These are phyloP conservation scores for Mantis religiosa DNA, from an alignment of 2,888 invertebrate species.

Conservation along the genomic window DNA sequence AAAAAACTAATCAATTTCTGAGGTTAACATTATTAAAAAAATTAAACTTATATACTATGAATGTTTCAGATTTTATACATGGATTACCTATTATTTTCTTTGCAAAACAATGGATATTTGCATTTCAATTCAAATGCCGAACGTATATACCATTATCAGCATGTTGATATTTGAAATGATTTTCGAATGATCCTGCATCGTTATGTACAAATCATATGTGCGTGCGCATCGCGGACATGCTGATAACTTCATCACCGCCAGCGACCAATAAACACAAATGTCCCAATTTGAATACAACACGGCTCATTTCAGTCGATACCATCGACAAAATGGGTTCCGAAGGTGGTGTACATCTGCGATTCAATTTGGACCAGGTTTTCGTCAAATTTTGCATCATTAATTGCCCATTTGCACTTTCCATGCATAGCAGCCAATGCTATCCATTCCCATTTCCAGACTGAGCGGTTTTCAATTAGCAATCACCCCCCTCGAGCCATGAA, in stretches of 20 bases:
- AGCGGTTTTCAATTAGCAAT: background rate
- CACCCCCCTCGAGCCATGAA: background rate
- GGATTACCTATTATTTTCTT: no score
- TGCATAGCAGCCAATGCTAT: background rate
- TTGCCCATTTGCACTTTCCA: background rate
- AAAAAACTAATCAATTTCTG: no score
- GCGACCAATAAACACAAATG: background rate
- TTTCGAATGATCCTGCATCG: no score
- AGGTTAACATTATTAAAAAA: no score
- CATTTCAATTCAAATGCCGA: no score
- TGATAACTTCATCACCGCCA: background rate
- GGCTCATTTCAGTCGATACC: background rate
- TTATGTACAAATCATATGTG: background rate
- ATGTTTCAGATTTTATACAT: no score
- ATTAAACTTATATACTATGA: no score
- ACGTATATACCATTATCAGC: no score
- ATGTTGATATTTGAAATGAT: no score
- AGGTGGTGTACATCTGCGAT: constrained; percentile 6
- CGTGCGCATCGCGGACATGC: background rate
- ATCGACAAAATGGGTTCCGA: background rate
- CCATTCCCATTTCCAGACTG: background rate
- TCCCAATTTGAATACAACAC: background rate
- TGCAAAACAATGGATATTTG: no score
- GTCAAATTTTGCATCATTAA: constrained; percentile 17
- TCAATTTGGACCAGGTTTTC: constrained; percentile 15